A percentile compares a stretch with the other conserved stretches of the same genome.
Conservation (phyloP, 1,140 invertebrate genomes). For the Steinernema feltiae region DNA sequence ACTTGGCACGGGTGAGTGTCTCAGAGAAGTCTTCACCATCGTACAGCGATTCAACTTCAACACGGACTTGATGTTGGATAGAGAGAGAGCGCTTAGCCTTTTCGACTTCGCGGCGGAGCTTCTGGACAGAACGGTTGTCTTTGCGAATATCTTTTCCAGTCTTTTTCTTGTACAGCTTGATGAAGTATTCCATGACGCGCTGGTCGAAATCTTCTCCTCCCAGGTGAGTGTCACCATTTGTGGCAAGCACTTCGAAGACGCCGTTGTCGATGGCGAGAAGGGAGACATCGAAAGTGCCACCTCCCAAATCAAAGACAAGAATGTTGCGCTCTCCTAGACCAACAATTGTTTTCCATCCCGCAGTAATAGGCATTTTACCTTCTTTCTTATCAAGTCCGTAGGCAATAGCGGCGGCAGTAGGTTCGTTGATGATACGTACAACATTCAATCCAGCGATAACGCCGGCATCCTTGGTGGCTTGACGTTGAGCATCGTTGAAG, state of each 20-base stretch:
- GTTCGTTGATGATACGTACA: conserved; percentile 99
- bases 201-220: conserved; percentile 65
- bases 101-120: conserved; percentile 63
- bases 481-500: conserved; percentile 60
- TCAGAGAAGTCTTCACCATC: conserved; percentile 99
- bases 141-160: conserved; percentile 63
- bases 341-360: conserved; percentile 13
- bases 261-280: conserved; percentile 98
- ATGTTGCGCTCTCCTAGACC: conserved; percentile 86
- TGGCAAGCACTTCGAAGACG: conserved; percentile 80
- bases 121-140: conserved; percentile 63
- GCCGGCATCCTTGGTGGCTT: conserved; percentile 69
- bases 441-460: conserved; percentile 81
- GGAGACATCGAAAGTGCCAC: conserved; percentile 99
- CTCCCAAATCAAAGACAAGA: conserved; percentile 96
- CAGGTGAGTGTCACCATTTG: conserved; percentile 71
- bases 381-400: conserved; percentile 99
- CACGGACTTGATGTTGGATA: conserved; percentile 86
- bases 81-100: conserved; percentile 76
- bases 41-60: conserved; percentile 98
- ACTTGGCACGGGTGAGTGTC: conserved; percentile 93
- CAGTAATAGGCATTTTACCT: conserved; percentile 35
- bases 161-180: conserved; percentile 65
- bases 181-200: conserved; percentile 64
- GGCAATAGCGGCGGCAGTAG: conserved; percentile 98